Evolutionary conservation across 2,888 invertebrate species (phyloP).

Genomic region (Globia sparganii): DNA sequence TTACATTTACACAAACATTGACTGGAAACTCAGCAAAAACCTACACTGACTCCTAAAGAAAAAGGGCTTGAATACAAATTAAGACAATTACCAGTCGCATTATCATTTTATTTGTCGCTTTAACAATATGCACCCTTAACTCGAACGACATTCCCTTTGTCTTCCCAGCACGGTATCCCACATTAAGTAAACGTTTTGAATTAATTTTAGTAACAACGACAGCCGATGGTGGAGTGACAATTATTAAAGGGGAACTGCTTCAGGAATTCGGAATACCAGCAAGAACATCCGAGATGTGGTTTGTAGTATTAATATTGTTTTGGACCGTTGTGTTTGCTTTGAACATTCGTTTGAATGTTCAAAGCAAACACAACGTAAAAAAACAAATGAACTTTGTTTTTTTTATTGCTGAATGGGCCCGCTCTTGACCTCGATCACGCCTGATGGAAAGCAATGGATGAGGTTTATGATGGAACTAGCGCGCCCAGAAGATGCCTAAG

Average conservation of each 20-base stretch:
- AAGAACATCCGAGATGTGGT: neutral
- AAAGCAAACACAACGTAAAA: too few species aligned
- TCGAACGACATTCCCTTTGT: slow-evolving; percentile 26
- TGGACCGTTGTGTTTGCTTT: too few species aligned
- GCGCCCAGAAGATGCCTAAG: too few species aligned
- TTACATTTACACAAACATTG: neutral
- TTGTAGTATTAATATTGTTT: neutral
- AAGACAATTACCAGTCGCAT: slow-evolving; percentile 20
- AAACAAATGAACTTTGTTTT: too few species aligned
- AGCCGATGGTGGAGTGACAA: slow-evolving; percentile 38
- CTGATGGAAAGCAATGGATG: too few species aligned
- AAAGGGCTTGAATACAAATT: slow-evolving; percentile 29
- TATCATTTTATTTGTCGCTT: slow-evolving; percentile 26
- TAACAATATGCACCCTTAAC: slow-evolving; percentile 40
- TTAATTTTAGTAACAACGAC: slow-evolving; percentile 55
- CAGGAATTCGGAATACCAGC: slow-evolving; percentile 11
- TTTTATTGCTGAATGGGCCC: too few species aligned
- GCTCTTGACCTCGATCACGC: too few species aligned
- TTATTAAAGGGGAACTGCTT: slow-evolving; percentile 23
- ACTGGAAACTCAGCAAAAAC: neutral
- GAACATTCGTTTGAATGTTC: too few species aligned
- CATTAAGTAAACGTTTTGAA: slow-evolving; percentile 61
- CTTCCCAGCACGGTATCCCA: slow-evolving; percentile 31
- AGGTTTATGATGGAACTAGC: too few species aligned
- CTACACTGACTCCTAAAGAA: neutral